Evolutionary conservation across 2,888 invertebrate genomes (phyloP), one percentile per base, ranked within the genome.

Genomic region (Ornithoptera alexandrae): DNA sequence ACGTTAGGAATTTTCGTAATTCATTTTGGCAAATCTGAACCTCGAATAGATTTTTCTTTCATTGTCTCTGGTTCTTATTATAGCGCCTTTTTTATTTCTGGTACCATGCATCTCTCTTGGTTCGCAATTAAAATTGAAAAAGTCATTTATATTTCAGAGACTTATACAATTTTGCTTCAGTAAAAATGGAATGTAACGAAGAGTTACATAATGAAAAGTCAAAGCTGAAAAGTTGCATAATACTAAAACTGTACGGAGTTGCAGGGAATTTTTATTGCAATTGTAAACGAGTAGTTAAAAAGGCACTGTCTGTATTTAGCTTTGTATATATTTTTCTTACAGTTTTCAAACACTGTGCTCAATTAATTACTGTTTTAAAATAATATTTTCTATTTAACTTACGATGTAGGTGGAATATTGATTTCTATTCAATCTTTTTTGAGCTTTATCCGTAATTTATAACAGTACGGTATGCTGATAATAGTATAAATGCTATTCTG

Each of bases 201-300:
- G 46, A 50, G 65, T 69, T 65, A 65, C 69, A 69, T 69, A 62
- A 65, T 65, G 58, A 46, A 30, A 50, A 61, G 62, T 57, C 62
- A 66, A 65, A 69, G 65, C 50, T 58, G 56, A 62, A 62, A 69
- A 69, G 62, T 69, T 62, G 62, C 62, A 20, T 65, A 57, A 61
- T 57, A 57, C 50, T 64, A 24, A 46, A 69, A 36, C 65, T 57
- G 65, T 56, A 65, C 62, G 46, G 65, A 62, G 50, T 61, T 24
- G 56, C n/a, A 53, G 60, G 63, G 58, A 60, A 60, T 64, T 65
- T 69, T 62, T 57, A 65, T 66, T 62, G 69, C 36, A 18, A 50
- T 66, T 69, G 57, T 66, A 39, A 59, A 60, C 59, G 50, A 68
- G 42, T 20, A 42, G 24, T n/a, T 46, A 63, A 63, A 67, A 30